Evolutionary conservation across 2,797 vertebrate genomes (phyloP).

Genomic region (Miichthys miiuy): DNA sequence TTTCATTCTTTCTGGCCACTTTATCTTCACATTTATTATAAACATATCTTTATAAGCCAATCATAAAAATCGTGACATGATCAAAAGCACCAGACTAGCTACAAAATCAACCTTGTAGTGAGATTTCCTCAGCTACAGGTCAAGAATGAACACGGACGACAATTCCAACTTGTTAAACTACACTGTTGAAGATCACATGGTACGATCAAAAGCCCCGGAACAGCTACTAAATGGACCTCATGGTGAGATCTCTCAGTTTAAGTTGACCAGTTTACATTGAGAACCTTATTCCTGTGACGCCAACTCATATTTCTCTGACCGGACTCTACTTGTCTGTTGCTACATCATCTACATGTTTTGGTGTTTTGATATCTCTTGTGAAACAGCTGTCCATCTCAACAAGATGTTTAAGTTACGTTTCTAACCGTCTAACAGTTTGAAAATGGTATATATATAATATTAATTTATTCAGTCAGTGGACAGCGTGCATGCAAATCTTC

Average conservation of each 20-base stretch:
- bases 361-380: neutral
- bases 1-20: neutral
- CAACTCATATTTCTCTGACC: neutral
- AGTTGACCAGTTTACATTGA: neutral
- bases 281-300: neutral
- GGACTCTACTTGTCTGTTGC: neutral
- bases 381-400: neutral
- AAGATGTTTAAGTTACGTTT: neutral
- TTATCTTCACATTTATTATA: neutral
- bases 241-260: neutral
- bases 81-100: neutral
- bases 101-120: neutral
- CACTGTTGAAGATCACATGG: neutral
- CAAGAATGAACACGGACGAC: neutral
- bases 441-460: neutral
- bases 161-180: neutral
- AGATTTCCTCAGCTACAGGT: neutral
- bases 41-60: neutral
- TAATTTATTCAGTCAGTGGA: slow-evolving; percentile 3
- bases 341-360: neutral
- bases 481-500: slow-evolving; percentile 22
- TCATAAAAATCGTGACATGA: neutral
- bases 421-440: neutral
- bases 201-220: neutral
- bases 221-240: neutral